Percentiles rank a stretch among this genome's conserved stretches.
Evolutionary conservation across 2,888 invertebrate species (phyloP).

Genomic region (Sarcophaga rosellei): DNA sequence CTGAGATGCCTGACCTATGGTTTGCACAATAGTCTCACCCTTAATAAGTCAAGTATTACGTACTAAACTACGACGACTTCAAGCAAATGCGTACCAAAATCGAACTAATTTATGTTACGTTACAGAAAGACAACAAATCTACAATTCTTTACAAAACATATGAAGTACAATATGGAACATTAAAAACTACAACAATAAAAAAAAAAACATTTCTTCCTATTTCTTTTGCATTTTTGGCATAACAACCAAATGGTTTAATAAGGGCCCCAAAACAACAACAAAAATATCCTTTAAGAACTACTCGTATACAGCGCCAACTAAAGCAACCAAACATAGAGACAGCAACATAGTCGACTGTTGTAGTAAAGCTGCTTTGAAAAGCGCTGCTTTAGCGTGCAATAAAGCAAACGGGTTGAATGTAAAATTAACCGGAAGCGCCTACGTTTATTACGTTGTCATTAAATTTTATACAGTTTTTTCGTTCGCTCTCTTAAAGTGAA

Average conservation of each 20-base stretch:
- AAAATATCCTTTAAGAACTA: neutral
- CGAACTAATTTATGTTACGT: no score
- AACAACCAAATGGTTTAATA: constrained; percentile 61
- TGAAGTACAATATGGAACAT: no score
- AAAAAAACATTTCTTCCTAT: constrained; percentile 8
- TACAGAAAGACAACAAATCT: no score
- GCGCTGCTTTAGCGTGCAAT: neutral
- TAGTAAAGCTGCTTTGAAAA: no score
- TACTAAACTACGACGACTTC: no score
- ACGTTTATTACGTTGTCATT: constrained; percentile 37
- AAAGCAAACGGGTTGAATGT: constrained; percentile 57
- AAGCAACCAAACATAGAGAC: neutral
- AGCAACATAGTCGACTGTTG: no score
- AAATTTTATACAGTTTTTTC: constrained; percentile 21
- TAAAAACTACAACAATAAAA: constrained; percentile 42
- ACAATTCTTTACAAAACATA: neutral
- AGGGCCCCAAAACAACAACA: neutral
- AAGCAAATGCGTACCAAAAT: no score
- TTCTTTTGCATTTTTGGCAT: constrained; percentile 47
- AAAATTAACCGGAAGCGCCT: constrained; percentile 44
- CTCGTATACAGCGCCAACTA: neutral
- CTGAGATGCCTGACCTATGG: no score
- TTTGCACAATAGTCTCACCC: no score
- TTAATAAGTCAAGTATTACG: no score
- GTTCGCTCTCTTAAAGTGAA: neutral